Evolutionary conservation across 2,113 vertebrate species (phyloP).

Genomic region (Ondatra zibethicus): DNA sequence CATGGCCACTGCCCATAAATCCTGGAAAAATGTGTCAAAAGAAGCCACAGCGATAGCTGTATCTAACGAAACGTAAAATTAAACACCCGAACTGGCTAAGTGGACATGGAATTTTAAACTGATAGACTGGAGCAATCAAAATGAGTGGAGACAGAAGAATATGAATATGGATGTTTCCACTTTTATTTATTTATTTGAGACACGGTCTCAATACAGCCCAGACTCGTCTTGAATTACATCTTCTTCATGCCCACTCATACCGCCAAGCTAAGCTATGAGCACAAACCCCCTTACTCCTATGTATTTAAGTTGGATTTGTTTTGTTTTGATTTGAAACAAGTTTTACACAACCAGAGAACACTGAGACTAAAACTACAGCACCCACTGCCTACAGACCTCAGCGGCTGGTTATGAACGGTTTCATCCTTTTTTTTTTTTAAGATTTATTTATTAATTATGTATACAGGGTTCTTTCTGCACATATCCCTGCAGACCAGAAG

Average conservation of each 20-base stretch:
- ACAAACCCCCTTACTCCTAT: not conserved
- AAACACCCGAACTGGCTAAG: not conserved
- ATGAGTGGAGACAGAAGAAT: not conserved
- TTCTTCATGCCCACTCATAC: not conserved
- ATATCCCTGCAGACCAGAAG: too few species aligned
- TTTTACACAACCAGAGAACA: not conserved
- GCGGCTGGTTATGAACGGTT: not conserved
- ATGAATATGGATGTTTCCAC: not conserved
- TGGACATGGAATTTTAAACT: not conserved
- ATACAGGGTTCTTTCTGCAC: too few species aligned
- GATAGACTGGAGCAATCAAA: not conserved
- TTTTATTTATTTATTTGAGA: not conserved
- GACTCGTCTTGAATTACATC: not conserved
- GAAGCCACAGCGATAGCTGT: not conserved
- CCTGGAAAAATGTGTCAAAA: not conserved
- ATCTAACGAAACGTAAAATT: not conserved
- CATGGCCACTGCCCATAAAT: not conserved
- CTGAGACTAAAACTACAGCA: not conserved
- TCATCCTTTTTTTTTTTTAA: too few species aligned
- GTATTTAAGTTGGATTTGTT: not conserved
- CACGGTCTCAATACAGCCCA: not conserved
- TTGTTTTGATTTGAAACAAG: not conserved
- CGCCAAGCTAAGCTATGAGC: slow-evolving; percentile 9
- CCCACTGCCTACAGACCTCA: not conserved
- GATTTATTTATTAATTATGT: too few species aligned